Evolutionary conservation across 2,113 vertebrate genomes (phyloP).

Genomic region (Sylvia atricapilla): DNA sequence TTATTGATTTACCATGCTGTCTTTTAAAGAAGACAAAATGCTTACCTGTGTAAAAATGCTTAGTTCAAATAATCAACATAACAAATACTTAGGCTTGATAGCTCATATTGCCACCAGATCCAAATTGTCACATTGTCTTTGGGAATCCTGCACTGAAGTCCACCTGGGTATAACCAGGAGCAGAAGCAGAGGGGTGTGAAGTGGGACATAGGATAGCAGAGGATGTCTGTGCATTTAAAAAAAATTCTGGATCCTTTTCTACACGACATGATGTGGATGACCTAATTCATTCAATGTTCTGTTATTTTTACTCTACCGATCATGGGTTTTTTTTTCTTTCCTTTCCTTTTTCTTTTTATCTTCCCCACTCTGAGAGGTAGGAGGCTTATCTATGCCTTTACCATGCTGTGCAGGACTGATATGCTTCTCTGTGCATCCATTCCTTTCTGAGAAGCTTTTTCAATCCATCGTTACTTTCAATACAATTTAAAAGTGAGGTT

Average conservation of each 20-base stretch:
- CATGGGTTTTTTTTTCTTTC: rapidly evolving
- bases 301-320: background rate
- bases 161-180: background rate
- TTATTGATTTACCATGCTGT: background rate
- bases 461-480: background rate
- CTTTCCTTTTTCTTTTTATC: too few relatives aligned
- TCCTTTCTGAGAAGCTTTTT: background rate
- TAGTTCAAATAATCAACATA: background rate
- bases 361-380: background rate
- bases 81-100: background rate
- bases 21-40: slow-evolving; percentile 9
- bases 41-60: background rate
- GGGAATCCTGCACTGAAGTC: background rate
- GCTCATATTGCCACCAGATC: background rate
- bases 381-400: background rate
- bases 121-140: background rate
- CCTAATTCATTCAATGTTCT: background rate
- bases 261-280: background rate
- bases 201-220: background rate
- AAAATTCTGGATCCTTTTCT: background rate
- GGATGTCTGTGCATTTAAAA: background rate
- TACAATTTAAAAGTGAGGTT: background rate
- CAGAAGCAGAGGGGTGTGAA: background rate
- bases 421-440: background rate
- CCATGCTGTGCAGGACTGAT: background rate